Conservation (phyloP, 2,888 invertebrate genomes). For the Tiliacea citrago region DNA sequence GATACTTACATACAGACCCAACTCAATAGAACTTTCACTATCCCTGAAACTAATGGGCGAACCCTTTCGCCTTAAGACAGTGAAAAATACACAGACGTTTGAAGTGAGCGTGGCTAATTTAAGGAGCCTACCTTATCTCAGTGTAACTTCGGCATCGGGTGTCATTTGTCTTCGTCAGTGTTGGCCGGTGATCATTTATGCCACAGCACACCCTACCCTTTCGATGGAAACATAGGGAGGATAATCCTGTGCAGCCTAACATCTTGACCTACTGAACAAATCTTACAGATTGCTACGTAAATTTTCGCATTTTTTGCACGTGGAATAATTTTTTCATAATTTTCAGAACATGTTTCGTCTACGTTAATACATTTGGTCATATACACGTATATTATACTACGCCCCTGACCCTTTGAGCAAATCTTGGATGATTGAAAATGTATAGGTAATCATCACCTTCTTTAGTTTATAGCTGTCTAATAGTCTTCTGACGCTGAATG, state of each 20-base stretch:
- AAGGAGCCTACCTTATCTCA: constrained; percentile 90
- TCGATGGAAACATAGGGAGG: constrained; percentile 74
- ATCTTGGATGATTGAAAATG: not conserved
- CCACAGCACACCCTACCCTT: constrained; percentile 91
- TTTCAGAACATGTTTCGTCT: too few relatives aligned
- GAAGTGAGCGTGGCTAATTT: constrained; percentile 89
- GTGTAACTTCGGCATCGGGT: constrained; percentile 89
- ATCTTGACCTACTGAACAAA: constrained; percentile 36
- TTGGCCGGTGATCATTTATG: constrained; percentile 91
- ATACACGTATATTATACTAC: too few relatives aligned
- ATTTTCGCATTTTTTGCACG: not conserved
- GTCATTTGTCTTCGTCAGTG: constrained; percentile 91
- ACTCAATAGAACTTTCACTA: constrained; percentile 66
- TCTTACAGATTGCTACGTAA: not conserved
- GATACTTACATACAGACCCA: constrained; percentile 48
- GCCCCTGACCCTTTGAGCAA: not conserved
- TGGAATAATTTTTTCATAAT: too few relatives aligned
- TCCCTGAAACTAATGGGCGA: constrained; percentile 62
- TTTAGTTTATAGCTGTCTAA: too few relatives aligned
- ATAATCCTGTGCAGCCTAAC: constrained; percentile 41
- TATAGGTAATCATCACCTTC: too few relatives aligned
- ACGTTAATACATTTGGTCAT: too few relatives aligned
- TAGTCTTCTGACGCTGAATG: too few relatives aligned
- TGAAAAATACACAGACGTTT: constrained; percentile 85
- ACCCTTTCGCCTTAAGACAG: constrained; percentile 79